phyloP scores from a whole-genome alignment of 2,888 invertebrate genomes.

The Apamea sordens region DNA sequence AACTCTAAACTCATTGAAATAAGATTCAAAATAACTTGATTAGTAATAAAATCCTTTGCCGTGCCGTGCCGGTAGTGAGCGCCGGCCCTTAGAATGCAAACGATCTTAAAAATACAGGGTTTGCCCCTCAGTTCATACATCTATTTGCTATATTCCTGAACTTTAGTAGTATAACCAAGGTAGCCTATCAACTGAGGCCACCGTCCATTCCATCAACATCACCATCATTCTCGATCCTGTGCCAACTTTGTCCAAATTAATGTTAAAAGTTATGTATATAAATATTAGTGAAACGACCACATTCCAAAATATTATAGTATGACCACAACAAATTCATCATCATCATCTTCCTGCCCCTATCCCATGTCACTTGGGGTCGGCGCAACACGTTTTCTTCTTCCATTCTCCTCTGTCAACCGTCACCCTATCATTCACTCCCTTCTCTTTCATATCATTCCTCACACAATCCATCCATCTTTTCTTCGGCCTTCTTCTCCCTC shows the following conservation, averaged over 20 bases:
- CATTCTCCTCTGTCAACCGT: no score
- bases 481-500: no score
- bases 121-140: neutral
- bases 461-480: no score
- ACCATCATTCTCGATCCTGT: neutral
- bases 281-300: neutral
- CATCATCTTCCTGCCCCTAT: no score
- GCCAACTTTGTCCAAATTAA: slow-evolving; percentile 5
- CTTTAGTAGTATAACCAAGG: neutral
- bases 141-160: neutral
- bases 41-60: no score
- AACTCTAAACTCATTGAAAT: no score
- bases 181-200: neutral
- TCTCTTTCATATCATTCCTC: no score
- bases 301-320: neutral
- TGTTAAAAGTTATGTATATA: neutral
- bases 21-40: no score
- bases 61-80: no score
- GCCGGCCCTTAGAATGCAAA: neutral
- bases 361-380: no score
- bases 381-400: no score
- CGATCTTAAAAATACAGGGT: neutral
- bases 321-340: neutral
- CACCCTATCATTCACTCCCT: no score
- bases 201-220: neutral